phyloP scores from a whole-genome alignment of 2,888 invertebrate species.

The Hermaeophaga mercurialis region DNA sequence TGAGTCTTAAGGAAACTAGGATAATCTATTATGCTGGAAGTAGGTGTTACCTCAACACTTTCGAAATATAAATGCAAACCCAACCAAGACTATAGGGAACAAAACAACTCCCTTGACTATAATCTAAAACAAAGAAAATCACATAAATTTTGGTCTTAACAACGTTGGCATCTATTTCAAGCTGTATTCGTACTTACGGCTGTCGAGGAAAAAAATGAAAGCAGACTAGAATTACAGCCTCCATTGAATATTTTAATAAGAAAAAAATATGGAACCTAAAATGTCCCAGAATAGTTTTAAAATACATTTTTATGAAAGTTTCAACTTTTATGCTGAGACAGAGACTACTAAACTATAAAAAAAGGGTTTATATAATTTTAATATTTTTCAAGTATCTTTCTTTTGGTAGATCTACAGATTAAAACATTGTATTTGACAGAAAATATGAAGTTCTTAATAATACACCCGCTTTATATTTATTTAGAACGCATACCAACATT shows the following conservation, averaged over 20 bases:
- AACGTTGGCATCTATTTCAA: conserved; percentile 15
- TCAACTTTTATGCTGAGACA: no score
- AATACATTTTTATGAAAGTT: no score
- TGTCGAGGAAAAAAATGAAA: background rate
- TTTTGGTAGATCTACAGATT: no score
- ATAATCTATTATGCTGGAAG: background rate
- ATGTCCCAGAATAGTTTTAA: no score
- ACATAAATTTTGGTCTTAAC: conserved; percentile 21
- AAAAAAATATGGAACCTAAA: background rate
- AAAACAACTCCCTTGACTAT: conserved; percentile 11
- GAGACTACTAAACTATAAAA: no score
- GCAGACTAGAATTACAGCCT: background rate
- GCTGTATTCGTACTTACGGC: conserved; percentile 17
- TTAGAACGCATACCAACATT: no score
- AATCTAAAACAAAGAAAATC: conserved; percentile 24
- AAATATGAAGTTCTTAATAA: no score
- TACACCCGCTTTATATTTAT: no score
- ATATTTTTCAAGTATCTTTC: no score
- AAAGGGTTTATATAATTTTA: no score
- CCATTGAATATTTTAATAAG: background rate
- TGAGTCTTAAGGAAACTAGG: background rate
- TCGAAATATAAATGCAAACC: background rate
- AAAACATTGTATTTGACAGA: no score
- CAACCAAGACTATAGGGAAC: background rate
- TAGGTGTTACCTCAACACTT: background rate